phyloP scores from a whole-genome alignment of 2,888 invertebrate genomes.

The Sarcophaga rosellei region DNA sequence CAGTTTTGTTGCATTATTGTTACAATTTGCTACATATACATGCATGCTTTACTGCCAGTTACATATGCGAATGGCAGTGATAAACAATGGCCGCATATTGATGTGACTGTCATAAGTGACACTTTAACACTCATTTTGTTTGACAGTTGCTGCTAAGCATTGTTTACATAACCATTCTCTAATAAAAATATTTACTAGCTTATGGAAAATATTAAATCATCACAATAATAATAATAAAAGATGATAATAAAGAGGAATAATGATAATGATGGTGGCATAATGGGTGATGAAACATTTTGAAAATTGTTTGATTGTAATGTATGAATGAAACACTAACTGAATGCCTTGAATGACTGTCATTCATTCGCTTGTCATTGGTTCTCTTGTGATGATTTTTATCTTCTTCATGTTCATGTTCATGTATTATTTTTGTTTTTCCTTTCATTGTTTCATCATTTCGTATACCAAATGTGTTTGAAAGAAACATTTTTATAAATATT shows the following conservation, averaged over 20 bases:
- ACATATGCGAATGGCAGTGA: too few relatives aligned
- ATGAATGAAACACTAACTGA: not conserved
- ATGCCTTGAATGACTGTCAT: constrained; percentile 30
- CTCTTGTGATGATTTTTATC: too few relatives aligned
- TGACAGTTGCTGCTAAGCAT: constrained; percentile 29
- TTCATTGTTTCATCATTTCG: constrained; percentile 9
- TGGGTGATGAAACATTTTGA: constrained; percentile 42
- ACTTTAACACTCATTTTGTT: constrained; percentile 36
- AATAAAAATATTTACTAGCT: too few relatives aligned
- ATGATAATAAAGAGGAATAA: not conserved
- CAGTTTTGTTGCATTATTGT: not conserved
- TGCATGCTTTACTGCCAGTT: too few relatives aligned
- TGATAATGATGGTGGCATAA: not conserved
- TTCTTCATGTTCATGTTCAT: too few relatives aligned
- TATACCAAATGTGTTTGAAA: constrained; percentile 2
- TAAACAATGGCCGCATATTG: not conserved
- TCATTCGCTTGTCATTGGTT: not conserved
- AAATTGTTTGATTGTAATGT: constrained; percentile 19
- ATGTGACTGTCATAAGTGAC: constrained; percentile 59
- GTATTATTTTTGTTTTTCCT: too few relatives aligned
- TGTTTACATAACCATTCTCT: not conserved
- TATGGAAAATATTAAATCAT: too few relatives aligned
- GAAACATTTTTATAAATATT: constrained; percentile 37
- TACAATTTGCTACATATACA: too few relatives aligned
- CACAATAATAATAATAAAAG: too few relatives aligned